Evolutionary conservation across 1,140 invertebrate species (phyloP), one percentile per base, ranked within the genome.

Genomic region (Zaprionus vittiger): DNA sequence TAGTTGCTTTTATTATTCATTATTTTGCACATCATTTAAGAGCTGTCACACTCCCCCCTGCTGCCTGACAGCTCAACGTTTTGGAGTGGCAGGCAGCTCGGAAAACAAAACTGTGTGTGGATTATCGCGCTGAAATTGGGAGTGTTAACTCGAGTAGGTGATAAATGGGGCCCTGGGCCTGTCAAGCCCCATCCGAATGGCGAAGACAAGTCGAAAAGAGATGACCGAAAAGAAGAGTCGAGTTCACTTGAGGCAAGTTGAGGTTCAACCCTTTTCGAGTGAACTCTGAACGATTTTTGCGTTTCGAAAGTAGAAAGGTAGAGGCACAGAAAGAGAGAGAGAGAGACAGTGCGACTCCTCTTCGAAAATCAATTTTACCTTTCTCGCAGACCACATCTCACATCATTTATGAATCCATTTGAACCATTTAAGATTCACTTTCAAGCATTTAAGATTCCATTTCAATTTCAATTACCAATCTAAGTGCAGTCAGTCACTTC

Each of bases 1-100:
- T 44, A 60, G 69, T 79, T 56, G 64, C 57, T 55, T 65, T 66
- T 60, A 52, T 66, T 60, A 52, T 61, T 65, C 57, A 66, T 85
- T 65, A 66, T 70, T 73, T 79, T 59, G 28, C 47, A 52, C 47
- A 52, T 52, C 47, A 24, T 52, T 52, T 52, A 52, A 52, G 12
- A 52, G 22, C 47, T 52, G 47, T 52, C 20, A 52, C 6, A 12
- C 9, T 22, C 6, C 44, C 47, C 44, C 4, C 5, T 2, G n/a
- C 2, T n/a, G 24, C 0, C 17, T 22, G 47, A 14, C 47, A 52
- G 47, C 47, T 12, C n/a, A 47, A 17, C 41, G 1, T 17, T 17
- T 47, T 47, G n/a, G 38, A 80, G 79, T 72, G 73, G 65, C 47
- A 52, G 31, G 52, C 55, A 59, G 47, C 37, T 47, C 47, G 14